phyloP scores from a whole-genome alignment of 2,888 invertebrate genomes.

The Gisinianus flammeolus region DNA sequence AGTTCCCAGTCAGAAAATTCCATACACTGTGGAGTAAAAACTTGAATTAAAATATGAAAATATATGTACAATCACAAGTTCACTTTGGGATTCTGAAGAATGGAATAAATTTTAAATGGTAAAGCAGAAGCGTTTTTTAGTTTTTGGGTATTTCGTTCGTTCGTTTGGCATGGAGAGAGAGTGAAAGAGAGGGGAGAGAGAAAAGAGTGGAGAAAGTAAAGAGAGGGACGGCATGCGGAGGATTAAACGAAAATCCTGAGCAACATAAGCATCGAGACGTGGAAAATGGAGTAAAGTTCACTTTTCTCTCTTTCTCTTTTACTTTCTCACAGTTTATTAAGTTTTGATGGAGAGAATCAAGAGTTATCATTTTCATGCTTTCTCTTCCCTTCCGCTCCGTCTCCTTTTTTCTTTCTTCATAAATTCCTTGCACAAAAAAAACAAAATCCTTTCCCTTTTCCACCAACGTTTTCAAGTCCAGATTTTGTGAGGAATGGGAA shows the following conservation, averaged over 20 bases:
- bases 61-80: too few species aligned
- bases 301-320: not conserved
- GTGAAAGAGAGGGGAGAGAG: not conserved
- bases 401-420: not conserved
- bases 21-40: too few species aligned
- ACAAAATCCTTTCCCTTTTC: not conserved
- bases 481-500: not conserved
- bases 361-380: conserved; percentile 31
- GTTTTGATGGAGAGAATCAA: not conserved
- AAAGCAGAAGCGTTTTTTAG: too few species aligned
- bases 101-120: too few species aligned
- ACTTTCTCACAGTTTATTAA: not conserved
- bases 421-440: not conserved
- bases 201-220: too few species aligned
- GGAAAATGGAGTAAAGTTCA: not conserved
- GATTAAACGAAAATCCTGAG: not conserved
- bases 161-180: not conserved
- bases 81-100: too few species aligned
- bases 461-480: not conserved
- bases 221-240: not conserved
- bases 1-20: too few species aligned
- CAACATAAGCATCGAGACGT: not conserved
- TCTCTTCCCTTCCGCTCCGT: conserved; percentile 14
- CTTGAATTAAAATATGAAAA: too few species aligned
- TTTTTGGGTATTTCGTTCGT: not conserved